Base-by-base conservation (phyloP, 1,140 invertebrate genomes). In the Gryon sp. region DNA sequence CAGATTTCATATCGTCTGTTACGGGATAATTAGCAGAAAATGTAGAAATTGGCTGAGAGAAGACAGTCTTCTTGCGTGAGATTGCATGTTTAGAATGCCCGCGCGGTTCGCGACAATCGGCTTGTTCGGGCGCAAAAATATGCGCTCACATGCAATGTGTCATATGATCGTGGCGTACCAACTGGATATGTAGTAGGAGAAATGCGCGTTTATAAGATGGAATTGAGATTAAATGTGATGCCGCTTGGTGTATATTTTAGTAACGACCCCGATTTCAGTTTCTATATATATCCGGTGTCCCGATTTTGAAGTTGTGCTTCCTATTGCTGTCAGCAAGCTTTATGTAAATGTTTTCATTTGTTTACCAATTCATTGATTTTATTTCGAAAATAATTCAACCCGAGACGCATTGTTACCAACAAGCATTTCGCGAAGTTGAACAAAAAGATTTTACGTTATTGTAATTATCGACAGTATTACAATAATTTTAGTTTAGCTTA, bases 171-270 rank as follows among this genome's bases (percentile, higher is more conserved):
- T 36, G 45, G 18, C 22, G 43, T 50, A 9, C 19, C 32, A 26
- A 38, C 59, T 52, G 45, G 52, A 69, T 40, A 48, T 40, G 45
- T 69, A 30, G 52, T 41, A 70, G 32, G 62, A 75, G 70, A 75
- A 75, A 78, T 73, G 40, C 46, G 80, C 80, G 80, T 84, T 83
- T 83, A 83, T 84, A 87, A 83, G 76, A 75, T 80, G 77, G 80
- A 85, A 86, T 86, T 79, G 79, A 79, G 82, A 80, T 85, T 86
- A 84, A 75, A 76, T 68, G 70, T 78, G 79, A 83, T 83, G 77
- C 77, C 70, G 82, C 86, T 87, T 86, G 76, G 83, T 74, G 85
- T 89, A 87, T 89, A 89, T 89, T 89, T 89, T 88, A 83, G 87
- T 88, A 89, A 80, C 86, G 87, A 88, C 87, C 87, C 84, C 87